Percentiles rank a stretch among this genome's conserved stretches.
These are phyloP conservation scores for Regulus satrapa DNA, from an alignment of 2,113 vertebrate genomes.

Conservation along the genomic window DNA sequence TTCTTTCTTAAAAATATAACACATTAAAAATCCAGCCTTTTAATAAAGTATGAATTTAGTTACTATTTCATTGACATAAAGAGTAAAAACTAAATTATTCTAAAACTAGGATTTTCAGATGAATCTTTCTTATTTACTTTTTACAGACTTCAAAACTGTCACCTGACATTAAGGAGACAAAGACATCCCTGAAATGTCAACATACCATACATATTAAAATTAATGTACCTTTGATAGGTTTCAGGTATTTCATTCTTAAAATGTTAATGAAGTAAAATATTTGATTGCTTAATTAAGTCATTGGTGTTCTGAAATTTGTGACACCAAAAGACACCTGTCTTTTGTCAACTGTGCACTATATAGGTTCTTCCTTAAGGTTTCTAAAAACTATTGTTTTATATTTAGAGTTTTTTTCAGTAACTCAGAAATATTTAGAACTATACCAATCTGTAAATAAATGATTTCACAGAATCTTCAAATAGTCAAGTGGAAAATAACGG, in stretches of 20 bases:
- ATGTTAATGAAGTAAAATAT: neutral
- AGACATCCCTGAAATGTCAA: neutral
- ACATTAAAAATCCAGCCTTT: neutral
- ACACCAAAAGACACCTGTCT: too few relatives aligned
- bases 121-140: neutral
- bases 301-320: neutral
- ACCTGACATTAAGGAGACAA: neutral
- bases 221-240: neutral
- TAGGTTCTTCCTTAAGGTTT: neutral
- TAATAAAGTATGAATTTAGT: neutral
- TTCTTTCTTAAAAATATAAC: neutral
- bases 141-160: neutral
- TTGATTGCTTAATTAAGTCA: neutral
- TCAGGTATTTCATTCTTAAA: neutral
- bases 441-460: slow-evolving; percentile 6
- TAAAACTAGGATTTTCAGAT: neutral
- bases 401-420: slow-evolving; percentile 19
- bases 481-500: slow-evolving; percentile 48
- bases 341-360: neutral
- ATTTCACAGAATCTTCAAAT: slow-evolving; percentile 1
- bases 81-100: neutral
- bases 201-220: neutral
- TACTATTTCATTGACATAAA: neutral
- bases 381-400: slow-evolving; percentile 8
- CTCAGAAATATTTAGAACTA: neutral